Evolutionary conservation across 2,113 vertebrate species (phyloP).

Genomic region (Pterocles gutturalis): DNA sequence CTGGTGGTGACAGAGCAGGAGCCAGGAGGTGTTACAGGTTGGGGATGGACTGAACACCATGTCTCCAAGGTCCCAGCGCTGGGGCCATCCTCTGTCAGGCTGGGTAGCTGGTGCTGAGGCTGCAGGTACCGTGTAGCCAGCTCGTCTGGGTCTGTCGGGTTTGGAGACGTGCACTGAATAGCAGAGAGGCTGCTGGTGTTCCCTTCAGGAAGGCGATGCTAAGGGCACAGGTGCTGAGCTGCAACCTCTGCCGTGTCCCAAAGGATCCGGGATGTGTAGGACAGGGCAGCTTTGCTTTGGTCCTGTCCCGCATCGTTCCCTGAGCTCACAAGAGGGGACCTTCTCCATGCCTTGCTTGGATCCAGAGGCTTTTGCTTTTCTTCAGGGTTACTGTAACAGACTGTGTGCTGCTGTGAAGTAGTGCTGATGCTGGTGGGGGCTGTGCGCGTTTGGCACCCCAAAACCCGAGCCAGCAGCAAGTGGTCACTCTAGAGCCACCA

Average conservation of each 20-base stretch:
- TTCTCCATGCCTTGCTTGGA: not conserved
- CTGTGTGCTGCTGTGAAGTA: not conserved
- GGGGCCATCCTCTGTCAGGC: too few species aligned
- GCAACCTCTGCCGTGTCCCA: rapidly evolving
- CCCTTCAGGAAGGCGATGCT: not conserved
- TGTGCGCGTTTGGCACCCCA: not conserved
- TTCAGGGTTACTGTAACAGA: not conserved
- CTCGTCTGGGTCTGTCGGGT: rapidly evolving
- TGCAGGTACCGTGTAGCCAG: not conserved
- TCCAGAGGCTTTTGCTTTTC: not conserved
- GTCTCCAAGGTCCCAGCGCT: not conserved
- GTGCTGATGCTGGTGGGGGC: not conserved
- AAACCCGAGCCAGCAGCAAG: not conserved
- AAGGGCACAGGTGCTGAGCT: not conserved
- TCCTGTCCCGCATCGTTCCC: not conserved
- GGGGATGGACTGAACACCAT: not conserved
- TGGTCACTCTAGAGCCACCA: not conserved
- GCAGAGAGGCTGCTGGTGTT: not conserved
- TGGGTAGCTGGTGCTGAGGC: not conserved
- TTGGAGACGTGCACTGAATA: not conserved
- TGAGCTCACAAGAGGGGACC: rapidly evolving
- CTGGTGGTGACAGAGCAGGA: not conserved
- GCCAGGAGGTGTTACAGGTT: rapidly evolving
- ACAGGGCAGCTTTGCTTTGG: rapidly evolving
- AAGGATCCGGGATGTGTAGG: not conserved